Conservation (phyloP, 2,113 vertebrate genomes). For the Gymnarchus niloticus region DNA sequence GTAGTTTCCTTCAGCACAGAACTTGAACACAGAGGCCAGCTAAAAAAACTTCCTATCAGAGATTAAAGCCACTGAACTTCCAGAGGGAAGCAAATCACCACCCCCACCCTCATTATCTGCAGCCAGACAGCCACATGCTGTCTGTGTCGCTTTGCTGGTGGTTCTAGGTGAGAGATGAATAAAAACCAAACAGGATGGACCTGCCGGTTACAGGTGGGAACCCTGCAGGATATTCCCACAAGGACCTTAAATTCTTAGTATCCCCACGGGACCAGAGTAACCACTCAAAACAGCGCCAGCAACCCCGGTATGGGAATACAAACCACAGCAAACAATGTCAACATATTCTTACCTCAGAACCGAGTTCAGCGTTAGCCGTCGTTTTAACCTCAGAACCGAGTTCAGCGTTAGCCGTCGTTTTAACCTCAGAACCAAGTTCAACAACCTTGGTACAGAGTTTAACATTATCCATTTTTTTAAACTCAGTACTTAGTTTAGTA, state of each 20-base stretch:
- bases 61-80: neutral
- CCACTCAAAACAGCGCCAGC: neutral
- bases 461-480: no score
- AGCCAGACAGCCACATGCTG: neutral
- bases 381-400: no score
- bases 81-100: no score
- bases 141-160: neutral
- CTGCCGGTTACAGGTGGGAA: neutral
- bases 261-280: no score
- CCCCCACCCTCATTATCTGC: neutral
- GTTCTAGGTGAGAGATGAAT: neutral
- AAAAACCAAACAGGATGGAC: neutral
- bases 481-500: no score
- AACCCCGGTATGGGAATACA: neutral
- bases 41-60: neutral
- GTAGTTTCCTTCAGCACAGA: neutral
- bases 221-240: no score
- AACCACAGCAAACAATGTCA: neutral
- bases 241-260: no score
- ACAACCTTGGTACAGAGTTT: no score
- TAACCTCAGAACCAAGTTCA: no score
- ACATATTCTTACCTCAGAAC: neutral
- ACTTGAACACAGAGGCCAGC: neutral
- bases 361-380: no score
- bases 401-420: no score